Evolutionary conservation across 2,888 invertebrate species (phyloP).

Genomic region (Thalpophila matura): DNA sequence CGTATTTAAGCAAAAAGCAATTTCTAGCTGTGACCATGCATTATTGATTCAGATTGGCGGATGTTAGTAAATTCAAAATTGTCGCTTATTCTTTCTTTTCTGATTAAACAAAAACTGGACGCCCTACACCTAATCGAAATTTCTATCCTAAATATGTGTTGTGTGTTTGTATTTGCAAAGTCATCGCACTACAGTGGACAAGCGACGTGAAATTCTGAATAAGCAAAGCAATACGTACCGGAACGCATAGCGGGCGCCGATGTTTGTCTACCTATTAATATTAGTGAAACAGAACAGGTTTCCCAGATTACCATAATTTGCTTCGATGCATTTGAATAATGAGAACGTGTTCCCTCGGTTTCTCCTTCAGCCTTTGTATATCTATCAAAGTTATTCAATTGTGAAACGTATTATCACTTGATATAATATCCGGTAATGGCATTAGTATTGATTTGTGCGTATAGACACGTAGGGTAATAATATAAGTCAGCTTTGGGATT

Average conservation of each 20-base stretch:
- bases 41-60: no score
- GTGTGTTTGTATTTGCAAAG: conserved; percentile 28
- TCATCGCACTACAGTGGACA: conserved; percentile 54
- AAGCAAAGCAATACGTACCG: conserved; percentile 69
- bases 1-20: no score
- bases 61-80: no score
- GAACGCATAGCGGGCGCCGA: conserved; percentile 70
- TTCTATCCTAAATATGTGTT: conserved; percentile 19
- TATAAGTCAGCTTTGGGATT: conserved; percentile 36
- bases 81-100: no score
- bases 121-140: not conserved
- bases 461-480: conserved; percentile 35
- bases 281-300: conserved; percentile 90
- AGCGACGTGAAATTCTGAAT: conserved; percentile 63
- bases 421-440: conserved; percentile 67
- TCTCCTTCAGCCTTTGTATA: conserved; percentile 77
- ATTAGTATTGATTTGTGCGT: conserved; percentile 64
- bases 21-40: no score
- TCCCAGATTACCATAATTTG: conserved; percentile 90
- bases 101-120: no score
- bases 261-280: conserved; percentile 87
- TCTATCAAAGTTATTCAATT: conserved; percentile 82
- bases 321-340: conserved; percentile 91
- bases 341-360: conserved; percentile 85
- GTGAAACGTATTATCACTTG: conserved; percentile 80